Base-by-base conservation (phyloP, 2,888 invertebrate species). In the Ectemnius continuus region DNA sequence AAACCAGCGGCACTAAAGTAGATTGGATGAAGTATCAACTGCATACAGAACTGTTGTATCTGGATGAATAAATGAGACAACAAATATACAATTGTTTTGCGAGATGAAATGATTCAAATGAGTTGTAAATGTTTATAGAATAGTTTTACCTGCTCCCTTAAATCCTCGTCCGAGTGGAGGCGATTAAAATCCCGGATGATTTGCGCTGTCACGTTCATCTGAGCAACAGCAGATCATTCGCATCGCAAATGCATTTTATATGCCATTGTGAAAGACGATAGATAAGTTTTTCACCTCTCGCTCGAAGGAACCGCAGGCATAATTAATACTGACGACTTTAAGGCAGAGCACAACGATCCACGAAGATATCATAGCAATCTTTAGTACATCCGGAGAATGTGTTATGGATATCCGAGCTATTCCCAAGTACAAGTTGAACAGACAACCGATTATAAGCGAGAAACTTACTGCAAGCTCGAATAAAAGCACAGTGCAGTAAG, bases 1-100 rank as follows among this genome's bases (percentile, higher is more conserved):
- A 84, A 75, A 20, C 81, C 82, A 68, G 74, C 76, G 26, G 82
- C 76, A 14, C 76, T 64, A 23, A 85, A 82, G 23, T 36, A 26
- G 18, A 84, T 46, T 1, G 83, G 79, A 57, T 78, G 75, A 28
- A 82, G 78, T 36, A 80, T 61, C 26, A 84, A 70, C 78, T 85
- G 85, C 26, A 81, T 28, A 18, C 82, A 79, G 48, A 84, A 80
- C 47, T 82, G 80, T 11, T 78, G 75, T 23, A 73, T 68, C 75
- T 81, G 48, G 3, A 45, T 26, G 13, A 23, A 14, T 14, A 5
- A 26, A 8, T 28, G 2, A 18, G 47, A 6, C 4, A 11, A 8
- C 3, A 23, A 23, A 23, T 23, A 3, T 23, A 23, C 23, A 23
- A 23, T 23, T 23, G 23, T 23, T 23, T 23, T 3, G 2, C 2